These are phyloP conservation scores for Meloidogyne chitwoodi DNA, from an alignment of 1,140 invertebrate species.

Conservation along the genomic window DNA sequence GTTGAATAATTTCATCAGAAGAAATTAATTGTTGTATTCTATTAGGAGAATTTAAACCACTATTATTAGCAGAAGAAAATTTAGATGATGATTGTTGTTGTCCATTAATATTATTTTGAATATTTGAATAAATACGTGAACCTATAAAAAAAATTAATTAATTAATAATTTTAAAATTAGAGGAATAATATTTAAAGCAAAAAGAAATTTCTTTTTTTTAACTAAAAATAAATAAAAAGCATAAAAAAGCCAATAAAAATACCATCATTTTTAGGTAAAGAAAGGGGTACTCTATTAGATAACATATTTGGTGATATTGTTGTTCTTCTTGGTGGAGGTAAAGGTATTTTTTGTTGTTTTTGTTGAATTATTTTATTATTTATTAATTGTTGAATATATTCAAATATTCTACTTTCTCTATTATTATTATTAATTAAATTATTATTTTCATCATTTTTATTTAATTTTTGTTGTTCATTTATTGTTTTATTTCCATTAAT, in stretches of 20 bases:
- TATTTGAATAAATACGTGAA: slow-evolving; percentile 14
- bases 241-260: not conserved
- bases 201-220: not conserved
- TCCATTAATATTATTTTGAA: not conserved
- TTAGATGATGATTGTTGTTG: too few relatives aligned
- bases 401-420: slow-evolving; percentile 5
- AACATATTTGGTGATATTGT: not conserved
- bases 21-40: not conserved
- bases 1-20: not conserved
- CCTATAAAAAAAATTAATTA: not conserved
- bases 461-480: slow-evolving; percentile 16
- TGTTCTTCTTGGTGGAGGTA: not conserved
- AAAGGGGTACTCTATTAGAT: not conserved
- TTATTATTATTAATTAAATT: not conserved
- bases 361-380: not conserved
- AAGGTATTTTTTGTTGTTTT: not conserved
- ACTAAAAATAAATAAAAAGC: not conserved
- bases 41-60: slow-evolving; percentile 5
- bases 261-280: not conserved
- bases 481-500: not conserved
- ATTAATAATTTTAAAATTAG: not conserved
- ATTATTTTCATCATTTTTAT: not conserved
- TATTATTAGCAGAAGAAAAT: not conserved
- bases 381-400: slow-evolving; percentile 6
- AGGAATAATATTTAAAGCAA: not conserved